phyloP scores from a whole-genome alignment of 2,888 invertebrate genomes.

The Lamellibrachia columna region DNA sequence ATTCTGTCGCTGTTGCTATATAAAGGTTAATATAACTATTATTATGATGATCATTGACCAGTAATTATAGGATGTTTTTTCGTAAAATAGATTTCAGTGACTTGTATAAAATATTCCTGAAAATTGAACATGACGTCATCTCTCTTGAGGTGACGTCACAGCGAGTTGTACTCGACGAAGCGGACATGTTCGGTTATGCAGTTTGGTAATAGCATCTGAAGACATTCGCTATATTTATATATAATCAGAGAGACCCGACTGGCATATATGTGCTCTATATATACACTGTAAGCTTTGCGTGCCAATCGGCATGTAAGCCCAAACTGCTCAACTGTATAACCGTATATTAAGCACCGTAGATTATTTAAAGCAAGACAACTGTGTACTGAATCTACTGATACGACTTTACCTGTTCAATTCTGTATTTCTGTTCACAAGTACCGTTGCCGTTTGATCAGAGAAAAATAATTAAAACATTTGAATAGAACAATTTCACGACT shows the following conservation, averaged over 20 bases:
- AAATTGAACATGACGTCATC: neutral
- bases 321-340: neutral
- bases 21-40: neutral
- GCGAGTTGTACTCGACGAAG: neutral
- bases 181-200: neutral
- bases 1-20: neutral
- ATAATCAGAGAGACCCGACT: neutral
- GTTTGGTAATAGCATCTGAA: neutral
- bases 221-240: neutral
- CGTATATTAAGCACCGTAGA: neutral
- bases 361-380: neutral
- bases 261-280: neutral
- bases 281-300: neutral
- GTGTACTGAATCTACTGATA: neutral
- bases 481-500: neutral
- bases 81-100: slow-evolving; percentile 12
- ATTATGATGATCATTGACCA: neutral
- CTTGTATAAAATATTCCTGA: neutral
- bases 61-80: neutral
- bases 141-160: neutral
- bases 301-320: neutral
- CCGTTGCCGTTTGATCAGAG: neutral
- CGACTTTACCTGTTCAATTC: neutral
- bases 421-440: neutral
- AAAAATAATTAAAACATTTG: neutral